These are phyloP conservation scores for Ctenosaura bakeri DNA, from an alignment of 2,797 vertebrate genomes.

Conservation along the genomic window DNA sequence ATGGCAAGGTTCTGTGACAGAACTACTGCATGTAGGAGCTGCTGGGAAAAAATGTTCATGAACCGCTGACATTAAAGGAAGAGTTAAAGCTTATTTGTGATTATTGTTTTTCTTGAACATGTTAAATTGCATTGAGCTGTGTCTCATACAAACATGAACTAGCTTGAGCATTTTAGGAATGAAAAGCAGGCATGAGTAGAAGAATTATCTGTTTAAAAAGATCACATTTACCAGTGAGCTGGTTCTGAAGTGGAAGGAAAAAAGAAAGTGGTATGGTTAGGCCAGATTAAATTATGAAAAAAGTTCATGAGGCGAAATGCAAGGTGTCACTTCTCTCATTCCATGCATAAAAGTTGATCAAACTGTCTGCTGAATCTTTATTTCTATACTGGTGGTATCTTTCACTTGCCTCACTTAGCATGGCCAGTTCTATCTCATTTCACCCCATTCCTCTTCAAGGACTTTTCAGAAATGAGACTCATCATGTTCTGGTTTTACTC, in stretches of 20 bases:
- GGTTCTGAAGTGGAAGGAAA: neutral
- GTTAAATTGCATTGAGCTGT: neutral
- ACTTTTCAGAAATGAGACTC: neutral
- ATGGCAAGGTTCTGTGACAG: neutral
- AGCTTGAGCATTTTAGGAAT: neutral
- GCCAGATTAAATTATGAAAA: neutral
- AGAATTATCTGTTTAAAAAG: too few relatives aligned
- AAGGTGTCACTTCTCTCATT: neutral
- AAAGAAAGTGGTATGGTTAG: neutral
- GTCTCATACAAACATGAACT: neutral
- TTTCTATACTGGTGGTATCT: neutral
- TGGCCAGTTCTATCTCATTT: neutral
- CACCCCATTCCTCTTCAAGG: neutral
- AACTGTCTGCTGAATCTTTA: neutral
- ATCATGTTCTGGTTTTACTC: neutral
- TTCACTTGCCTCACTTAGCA: neutral
- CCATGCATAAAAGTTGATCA: neutral
- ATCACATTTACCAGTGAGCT: neutral
- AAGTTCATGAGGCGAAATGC: neutral
- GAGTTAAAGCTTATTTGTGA: neutral
- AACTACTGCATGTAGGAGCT: neutral
- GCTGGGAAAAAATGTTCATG: neutral
- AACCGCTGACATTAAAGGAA: neutral
- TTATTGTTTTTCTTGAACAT: neutral
- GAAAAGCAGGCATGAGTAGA: neutral